Evolutionary conservation across 2,797 vertebrate genomes (phyloP), one percentile per base, ranked within the genome.

Genomic region (Acomys russatus): DNA sequence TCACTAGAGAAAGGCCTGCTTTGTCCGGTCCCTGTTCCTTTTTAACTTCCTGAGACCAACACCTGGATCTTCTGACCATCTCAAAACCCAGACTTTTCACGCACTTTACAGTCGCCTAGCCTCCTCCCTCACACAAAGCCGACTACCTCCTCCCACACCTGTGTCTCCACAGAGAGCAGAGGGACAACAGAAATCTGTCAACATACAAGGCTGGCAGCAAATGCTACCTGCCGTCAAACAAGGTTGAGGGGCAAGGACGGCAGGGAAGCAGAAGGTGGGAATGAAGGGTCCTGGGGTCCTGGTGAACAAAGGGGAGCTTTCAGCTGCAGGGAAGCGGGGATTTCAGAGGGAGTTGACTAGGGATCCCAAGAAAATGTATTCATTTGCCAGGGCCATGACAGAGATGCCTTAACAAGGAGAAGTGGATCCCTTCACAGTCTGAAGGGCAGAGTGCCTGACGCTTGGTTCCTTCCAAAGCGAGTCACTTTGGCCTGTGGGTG

Each of bases 121-220:
- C 28, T 25, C 73, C 28, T 25, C 9, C 44, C 44, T 44, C 68
- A 20, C 3, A 44, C n/a, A 82, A 33, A 77, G 59, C 12, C 33
- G 9, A 23, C 25, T 79, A 20, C 51, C 56, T 80, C 83, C 63
- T 22, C 38, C 64, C 28, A 30, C 20, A 3, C 49, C n/a, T 70
- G 22, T 77, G 90, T 70, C 68, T 66, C 85, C n/a, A 79, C 66
- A 15, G 35, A 77, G 78, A 83, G 64, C 44, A 84, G 77, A 79
- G 63, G 59, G 61, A 59, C 56, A 59, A 17, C 83, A 54, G 14
- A 61, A 88, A 4, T 7, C 71, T 93, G 73, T 38, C 83, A 77
- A 64, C 66, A 56, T 68, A 71, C 44, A 10, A 0, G 12, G 28
- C 22, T 14, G 59, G 35, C 49, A 38, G 38, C 61, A 15, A 28